A percentile compares a stretch with the other conserved stretches of the same genome.
These are phyloP conservation scores for Phocides pigmalion DNA, from an alignment of 1,140 invertebrate species.

Conservation along the genomic window DNA sequence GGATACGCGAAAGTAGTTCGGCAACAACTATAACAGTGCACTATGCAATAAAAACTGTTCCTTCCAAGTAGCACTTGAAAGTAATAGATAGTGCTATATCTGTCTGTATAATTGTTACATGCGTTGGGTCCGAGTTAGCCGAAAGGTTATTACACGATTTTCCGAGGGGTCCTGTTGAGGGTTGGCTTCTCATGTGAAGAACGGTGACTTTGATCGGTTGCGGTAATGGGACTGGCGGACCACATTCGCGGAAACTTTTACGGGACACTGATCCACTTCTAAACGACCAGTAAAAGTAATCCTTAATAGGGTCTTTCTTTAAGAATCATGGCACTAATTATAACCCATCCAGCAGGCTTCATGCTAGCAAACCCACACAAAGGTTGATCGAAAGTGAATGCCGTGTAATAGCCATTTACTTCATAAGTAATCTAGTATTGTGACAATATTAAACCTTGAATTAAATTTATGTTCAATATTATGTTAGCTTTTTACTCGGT, in stretches of 20 bases:
- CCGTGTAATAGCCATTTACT: neutral
- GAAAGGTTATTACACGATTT: conserved; percentile 48
- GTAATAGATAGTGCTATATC: neutral
- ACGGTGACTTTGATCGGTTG: conserved; percentile 67
- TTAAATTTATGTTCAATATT: neutral
- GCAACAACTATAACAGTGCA: no score
- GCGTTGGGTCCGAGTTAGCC: conserved; percentile 24
- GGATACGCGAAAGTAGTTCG: no score
- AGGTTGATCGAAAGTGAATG: neutral
- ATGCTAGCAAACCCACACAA: neutral
- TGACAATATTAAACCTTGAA: neutral
- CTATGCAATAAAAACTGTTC: no score
- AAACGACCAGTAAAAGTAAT: conserved; percentile 54
- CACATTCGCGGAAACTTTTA: conserved; percentile 74
- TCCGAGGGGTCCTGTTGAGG: conserved; percentile 42
- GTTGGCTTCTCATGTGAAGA: conserved; percentile 46
- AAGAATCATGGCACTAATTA: conserved; percentile 40
- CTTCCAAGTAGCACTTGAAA: neutral
- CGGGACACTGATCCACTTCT: conserved; percentile 76
- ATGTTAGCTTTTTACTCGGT: conserved; percentile 10
- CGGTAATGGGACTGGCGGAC: conserved; percentile 58
- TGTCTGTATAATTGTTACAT: conserved; percentile 13
- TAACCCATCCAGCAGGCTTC: neutral
- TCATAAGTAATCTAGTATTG: neutral
- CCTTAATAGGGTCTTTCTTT: conserved; percentile 48